Evolutionary conservation across 2,797 vertebrate genomes (phyloP), one percentile per base, ranked within the genome.

Genomic region (Enteromius anoplus): DNA sequence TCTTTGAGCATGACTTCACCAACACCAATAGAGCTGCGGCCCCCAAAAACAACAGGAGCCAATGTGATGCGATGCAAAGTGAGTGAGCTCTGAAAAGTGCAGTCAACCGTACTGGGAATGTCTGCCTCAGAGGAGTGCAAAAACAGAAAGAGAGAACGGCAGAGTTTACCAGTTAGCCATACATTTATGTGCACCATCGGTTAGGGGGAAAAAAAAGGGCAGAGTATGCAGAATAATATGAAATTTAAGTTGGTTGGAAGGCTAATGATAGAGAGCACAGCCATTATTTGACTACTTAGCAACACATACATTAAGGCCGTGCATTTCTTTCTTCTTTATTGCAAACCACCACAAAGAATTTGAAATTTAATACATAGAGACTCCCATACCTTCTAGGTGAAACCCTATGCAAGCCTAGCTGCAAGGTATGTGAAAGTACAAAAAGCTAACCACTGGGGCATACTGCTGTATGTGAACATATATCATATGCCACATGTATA

Each of bases 101-200:
- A 87, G 55, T 84, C 86, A 85, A 64, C 82, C 29, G 14, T 84
- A 79, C 80, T 78, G 75, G 75, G 80, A 85, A 82, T 82, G 75
- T 82, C 75, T 85, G 65, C 82, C 68, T 77, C 49, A 70, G 75
- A 51, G 14, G 37, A 64, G 32, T 12, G 19, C 9, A 78, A 60
- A 78, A 68, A 66, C 62, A 66, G n/a, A 49, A 34, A 42, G 23
- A 64, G 26, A 76, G n/a, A 72, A 45, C 40, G 3, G 17, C 29
- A 55, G 3, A 21, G 19, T 68, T 82, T 68, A 42, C 11, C 11
- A 78, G 60, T 80, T 80, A 77, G 47, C 64, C 62, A 69, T 34
- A 58, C n/a, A 10, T 71, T 45, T 62, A 58, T 64, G 49, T 55
- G 65, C 19, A 15, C 19, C 21, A 29, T n/a, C 37, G 60, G 26